Evolutionary conservation across 1,140 invertebrate genomes (phyloP), one percentile per base, ranked within the genome.

Genomic region (Nixonia krombeini): DNA sequence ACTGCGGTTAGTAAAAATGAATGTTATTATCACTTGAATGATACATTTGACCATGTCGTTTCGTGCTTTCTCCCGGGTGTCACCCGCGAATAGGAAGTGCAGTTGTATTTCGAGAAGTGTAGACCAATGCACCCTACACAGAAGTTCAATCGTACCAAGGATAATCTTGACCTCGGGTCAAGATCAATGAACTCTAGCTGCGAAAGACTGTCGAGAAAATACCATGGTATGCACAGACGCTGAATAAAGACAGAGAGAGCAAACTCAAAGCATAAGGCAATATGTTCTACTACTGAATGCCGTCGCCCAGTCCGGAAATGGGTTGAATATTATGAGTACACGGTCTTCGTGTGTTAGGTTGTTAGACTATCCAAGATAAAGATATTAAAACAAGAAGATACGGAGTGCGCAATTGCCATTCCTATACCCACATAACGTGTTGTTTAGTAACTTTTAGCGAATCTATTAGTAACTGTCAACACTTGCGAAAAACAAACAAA

Each of bases 121-220:
- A 68, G 65, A 62, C 57, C 65, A 57, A 68, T 68, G 62, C 29
- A 31, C 47, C 57, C 49, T 58, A 58, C 38, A 58, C 45, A 69
- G 57, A 69, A 69, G 65, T 69, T 62, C 65, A 63, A 69, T 69
- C 65, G 65, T 69, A 63, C 65, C 58, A 53, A 35, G 58, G 63
- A 58, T 58, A 62, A 69, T 69, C 65, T 63, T 58, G 62, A 63
- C 65, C 65, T 58, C 53, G 42, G 57, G 65, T 68, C 65, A 68
- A 62, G 65, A 68, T 68, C 65, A 68, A 62, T 53, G 65, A 68
- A 68, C 65, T 40, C 41, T 55, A 63, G 38, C 52, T 69, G 65
- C 61, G 65, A 69, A 69, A 68, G 64, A 61, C 64, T 61, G 51
- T 29, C 55, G 47, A 62, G 64, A 55, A 69, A 69, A 69, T 69